Conservation (phyloP, 23 tunicate species). For the Styela plicata region DNA sequence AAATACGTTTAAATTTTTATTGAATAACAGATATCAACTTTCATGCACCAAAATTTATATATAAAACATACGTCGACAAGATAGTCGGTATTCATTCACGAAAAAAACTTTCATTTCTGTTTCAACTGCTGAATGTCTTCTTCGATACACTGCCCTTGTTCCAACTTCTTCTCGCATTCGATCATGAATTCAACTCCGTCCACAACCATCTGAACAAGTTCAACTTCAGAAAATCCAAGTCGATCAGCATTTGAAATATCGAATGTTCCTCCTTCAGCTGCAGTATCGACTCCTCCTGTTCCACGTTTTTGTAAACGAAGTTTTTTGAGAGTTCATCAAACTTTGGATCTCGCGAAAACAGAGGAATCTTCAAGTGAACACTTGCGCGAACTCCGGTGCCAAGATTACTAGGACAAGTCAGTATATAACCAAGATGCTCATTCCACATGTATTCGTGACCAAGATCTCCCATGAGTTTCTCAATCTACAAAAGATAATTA, state of each 20-base stretch:
- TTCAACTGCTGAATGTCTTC: constrained; percentile 41
- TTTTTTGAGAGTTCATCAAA: constrained; percentile 78
- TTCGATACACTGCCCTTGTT: constrained; percentile 57
- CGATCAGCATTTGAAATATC: constrained; percentile 64
- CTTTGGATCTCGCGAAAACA: constrained; percentile 57
- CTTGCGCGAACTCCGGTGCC: constrained; percentile 99
- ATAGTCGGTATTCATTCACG: no score
- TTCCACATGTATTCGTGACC: constrained; percentile 98
- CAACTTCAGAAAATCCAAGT: constrained; percentile 58
- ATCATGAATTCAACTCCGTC: constrained; percentile 63
- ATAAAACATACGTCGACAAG: no score
- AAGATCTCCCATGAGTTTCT: constrained; percentile 64
- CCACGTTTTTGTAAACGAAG: constrained; percentile 98
- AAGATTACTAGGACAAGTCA: constrained; percentile 97
- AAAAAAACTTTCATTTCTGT: constrained; percentile 76
- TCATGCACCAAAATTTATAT: no score
- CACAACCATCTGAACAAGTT: constrained; percentile 56
- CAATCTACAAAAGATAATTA: constrained; percentile 31
- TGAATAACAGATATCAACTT: no score
- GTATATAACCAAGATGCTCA: constrained; percentile 86
- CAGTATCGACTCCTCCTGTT: constrained; percentile 72
- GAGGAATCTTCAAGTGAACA: constrained; percentile 83
- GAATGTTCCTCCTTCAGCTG: constrained; percentile 50
- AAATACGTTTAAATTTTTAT: no score
- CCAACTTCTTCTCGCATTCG: constrained; percentile 52